Evolutionary conservation across 2,113 vertebrate genomes (phyloP).

Genomic region (Toxotes jaculatrix): DNA sequence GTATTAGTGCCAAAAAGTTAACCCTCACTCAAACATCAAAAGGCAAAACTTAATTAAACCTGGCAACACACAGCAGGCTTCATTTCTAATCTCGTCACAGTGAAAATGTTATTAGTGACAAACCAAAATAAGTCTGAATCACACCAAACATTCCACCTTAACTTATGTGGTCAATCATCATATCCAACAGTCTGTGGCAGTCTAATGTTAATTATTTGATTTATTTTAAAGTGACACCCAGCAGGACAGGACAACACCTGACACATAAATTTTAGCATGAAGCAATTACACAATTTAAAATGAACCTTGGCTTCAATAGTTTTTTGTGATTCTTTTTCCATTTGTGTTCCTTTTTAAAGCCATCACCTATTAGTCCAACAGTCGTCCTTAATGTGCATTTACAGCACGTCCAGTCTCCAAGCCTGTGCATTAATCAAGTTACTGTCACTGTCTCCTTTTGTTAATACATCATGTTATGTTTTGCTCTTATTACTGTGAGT

Average conservation of each 20-base stretch:
- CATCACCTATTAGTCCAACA: background rate
- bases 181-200: slow-evolving; percentile 22
- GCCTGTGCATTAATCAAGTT: background rate
- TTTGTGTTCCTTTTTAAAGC: background rate
- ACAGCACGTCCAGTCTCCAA: background rate
- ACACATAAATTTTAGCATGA: slow-evolving; percentile 10
- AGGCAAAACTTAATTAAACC: background rate
- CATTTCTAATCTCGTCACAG: background rate
- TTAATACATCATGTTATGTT: background rate
- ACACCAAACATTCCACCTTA: background rate
- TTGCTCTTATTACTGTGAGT: slow-evolving; percentile 4
- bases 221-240: slow-evolving; percentile 33
- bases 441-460: background rate
- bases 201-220: slow-evolving; percentile 26
- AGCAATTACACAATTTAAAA: background rate
- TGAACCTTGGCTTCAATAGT: background rate
- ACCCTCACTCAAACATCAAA: background rate
- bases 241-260: slow-evolving; percentile 38
- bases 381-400: background rate
- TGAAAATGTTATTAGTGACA: background rate
- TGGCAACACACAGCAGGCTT: background rate
- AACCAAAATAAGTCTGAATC: background rate
- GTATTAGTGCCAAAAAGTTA: background rate
- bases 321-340: background rate
- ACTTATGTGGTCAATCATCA: slow-evolving; percentile 10